Conservation (phyloP, 2,113 vertebrate genomes). For the Microtus ochrogaster region DNA sequence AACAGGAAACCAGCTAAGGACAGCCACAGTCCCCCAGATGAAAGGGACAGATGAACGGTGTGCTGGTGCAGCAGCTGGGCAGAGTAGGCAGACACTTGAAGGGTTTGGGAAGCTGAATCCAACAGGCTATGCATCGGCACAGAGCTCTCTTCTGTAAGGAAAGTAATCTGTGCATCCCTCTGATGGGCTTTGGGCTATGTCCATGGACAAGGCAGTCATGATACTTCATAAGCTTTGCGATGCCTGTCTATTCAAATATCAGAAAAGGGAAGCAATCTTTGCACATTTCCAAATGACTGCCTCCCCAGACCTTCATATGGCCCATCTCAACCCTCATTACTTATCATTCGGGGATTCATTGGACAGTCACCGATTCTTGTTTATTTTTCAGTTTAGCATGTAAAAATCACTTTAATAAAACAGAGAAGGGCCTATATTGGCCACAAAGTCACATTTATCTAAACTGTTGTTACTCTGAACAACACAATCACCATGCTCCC, state of each 20-base stretch:
- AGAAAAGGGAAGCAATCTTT: background rate
- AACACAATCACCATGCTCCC: background rate
- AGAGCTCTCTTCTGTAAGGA: background rate
- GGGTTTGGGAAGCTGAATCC: background rate
- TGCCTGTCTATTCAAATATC: slow-evolving; percentile 30
- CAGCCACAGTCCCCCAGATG: background rate
- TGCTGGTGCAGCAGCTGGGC: background rate
- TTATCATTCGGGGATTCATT: background rate
- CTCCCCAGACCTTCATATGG: background rate
- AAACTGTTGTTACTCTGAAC: background rate
- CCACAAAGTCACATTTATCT: slow-evolving; percentile 7
- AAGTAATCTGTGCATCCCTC: background rate
- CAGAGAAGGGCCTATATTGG: slow-evolving; percentile 15
- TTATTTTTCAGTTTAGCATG: slow-evolving; percentile 24
- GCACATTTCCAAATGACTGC: background rate
- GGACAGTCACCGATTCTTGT: background rate
- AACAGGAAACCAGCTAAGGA: background rate
- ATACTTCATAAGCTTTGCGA: background rate
- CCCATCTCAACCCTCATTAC: background rate
- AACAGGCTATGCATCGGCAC: no score
- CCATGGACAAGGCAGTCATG: background rate
- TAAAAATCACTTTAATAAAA: slow-evolving; percentile 50
- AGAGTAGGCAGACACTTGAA: background rate
- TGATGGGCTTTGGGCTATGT: background rate
- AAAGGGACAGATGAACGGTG: background rate